phyloP scores from a whole-genome alignment of 2,113 vertebrate genomes.

The Blennius ocellaris region DNA sequence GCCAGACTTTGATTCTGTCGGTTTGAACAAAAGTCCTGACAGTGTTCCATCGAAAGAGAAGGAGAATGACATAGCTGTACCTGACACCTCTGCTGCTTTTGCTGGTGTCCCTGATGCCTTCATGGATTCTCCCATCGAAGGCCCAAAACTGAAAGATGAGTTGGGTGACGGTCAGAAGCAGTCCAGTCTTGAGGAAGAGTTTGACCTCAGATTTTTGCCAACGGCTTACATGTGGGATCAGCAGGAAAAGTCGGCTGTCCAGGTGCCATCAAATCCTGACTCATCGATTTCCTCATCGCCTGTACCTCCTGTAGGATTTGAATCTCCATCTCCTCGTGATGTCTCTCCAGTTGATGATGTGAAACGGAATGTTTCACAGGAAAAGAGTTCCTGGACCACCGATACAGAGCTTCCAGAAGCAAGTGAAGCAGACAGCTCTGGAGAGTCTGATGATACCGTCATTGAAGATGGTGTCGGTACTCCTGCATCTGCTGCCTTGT shows the following conservation, averaged over 20 bases:
- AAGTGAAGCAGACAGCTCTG: conserved; percentile 88
- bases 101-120: conserved; percentile 79
- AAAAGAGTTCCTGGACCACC: conserved; percentile 55
- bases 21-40: conserved; percentile 61
- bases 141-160: conserved; percentile 44
- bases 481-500: conserved; percentile 12
- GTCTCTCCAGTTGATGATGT: conserved; percentile 33
- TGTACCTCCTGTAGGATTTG: conserved; percentile 67
- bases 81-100: conserved; percentile 69
- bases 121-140: conserved; percentile 72
- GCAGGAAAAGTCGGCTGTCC: conserved; percentile 68
- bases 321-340: conserved; percentile 38
- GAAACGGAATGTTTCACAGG: conserved; percentile 29
- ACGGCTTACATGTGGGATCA: conserved; percentile 83
- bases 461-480: conserved; percentile 83
- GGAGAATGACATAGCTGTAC: conserved; percentile 42
- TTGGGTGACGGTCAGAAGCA: conserved; percentile 56
- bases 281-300: conserved; percentile 45
- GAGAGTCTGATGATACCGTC: conserved; percentile 91
- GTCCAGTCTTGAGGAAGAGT: conserved; percentile 73
- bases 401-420: conserved; percentile 69
- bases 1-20: conserved; percentile 75
- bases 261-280: conserved; percentile 28
- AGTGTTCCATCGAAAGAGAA: conserved; percentile 54
- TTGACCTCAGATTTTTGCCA: conserved; percentile 84